phyloP scores from a whole-genome alignment of 2,113 vertebrate genomes.

The Brachyhypopomus occidentalis region DNA sequence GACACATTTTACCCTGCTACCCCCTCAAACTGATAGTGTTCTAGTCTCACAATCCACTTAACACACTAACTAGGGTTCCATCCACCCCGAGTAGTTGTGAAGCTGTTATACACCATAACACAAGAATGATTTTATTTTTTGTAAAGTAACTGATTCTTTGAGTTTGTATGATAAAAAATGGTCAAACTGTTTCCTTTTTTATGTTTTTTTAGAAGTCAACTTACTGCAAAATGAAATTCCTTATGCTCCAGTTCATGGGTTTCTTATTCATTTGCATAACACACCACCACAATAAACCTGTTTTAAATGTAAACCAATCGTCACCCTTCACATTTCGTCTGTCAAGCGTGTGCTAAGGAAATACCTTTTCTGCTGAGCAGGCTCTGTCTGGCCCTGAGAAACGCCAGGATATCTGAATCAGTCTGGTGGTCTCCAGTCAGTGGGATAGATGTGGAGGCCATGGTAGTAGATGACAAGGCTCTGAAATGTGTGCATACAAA shows the following conservation, averaged over 20 bases:
- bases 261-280: neutral
- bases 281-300: neutral
- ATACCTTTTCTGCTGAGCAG: conserved; percentile 84
- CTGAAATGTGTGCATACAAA: conserved; percentile 68
- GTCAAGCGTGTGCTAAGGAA: neutral
- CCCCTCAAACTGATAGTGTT: neutral
- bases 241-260: neutral
- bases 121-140: neutral
- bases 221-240: neutral
- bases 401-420: conserved; percentile 89
- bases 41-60: neutral
- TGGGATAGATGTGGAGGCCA: conserved; percentile 73
- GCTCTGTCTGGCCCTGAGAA: conserved; percentile 85
- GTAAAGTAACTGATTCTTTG: neutral
- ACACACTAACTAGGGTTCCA: neutral
- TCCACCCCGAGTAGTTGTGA: neutral
- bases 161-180: neutral
- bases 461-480: conserved; percentile 49
- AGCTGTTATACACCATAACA: neutral
- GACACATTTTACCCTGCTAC: neutral
- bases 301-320: conserved; percentile 11
- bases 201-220: neutral
- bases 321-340: neutral
- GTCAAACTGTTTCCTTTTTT: neutral
- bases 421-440: conserved; percentile 86